Conservation (phyloP, 2,113 vertebrate genomes). For the Empidonax alnorum region DNA sequence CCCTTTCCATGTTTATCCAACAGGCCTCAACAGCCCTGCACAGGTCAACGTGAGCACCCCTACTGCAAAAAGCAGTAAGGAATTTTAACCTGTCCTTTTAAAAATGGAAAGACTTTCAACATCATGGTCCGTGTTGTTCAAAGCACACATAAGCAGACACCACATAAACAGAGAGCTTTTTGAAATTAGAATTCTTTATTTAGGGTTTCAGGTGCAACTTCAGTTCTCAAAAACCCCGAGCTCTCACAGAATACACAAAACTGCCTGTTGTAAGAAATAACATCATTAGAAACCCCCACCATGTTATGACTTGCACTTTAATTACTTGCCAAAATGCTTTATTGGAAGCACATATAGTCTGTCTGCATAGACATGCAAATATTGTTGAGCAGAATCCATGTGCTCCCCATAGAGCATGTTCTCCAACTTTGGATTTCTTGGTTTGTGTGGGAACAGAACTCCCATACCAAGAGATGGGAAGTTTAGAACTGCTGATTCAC, state of each 20-base stretch:
- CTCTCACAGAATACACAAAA: not conserved
- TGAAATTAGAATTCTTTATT: not conserved
- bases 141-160: not conserved
- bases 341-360: not conserved
- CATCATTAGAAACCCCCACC: not conserved
- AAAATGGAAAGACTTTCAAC: not conserved
- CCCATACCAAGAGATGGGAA: not conserved
- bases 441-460: not conserved
- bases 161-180: not conserved
- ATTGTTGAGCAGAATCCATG: not conserved
- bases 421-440: constrained; percentile 13
- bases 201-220: not conserved
- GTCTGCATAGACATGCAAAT: not conserved
- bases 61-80: not conserved
- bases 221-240: not conserved
- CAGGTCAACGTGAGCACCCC: accelerated
- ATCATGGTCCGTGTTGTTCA: not conserved
- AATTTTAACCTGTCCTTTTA: not conserved
- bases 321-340: not conserved
- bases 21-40: not conserved
- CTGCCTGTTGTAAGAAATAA: not conserved
- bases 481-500: constrained; percentile 1
- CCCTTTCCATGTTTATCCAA: accelerated
- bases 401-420: constrained; percentile 1
- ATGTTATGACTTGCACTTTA: not conserved